Conservation (phyloP, 2,797 vertebrate species). For the Macroramphosus scolopax region DNA sequence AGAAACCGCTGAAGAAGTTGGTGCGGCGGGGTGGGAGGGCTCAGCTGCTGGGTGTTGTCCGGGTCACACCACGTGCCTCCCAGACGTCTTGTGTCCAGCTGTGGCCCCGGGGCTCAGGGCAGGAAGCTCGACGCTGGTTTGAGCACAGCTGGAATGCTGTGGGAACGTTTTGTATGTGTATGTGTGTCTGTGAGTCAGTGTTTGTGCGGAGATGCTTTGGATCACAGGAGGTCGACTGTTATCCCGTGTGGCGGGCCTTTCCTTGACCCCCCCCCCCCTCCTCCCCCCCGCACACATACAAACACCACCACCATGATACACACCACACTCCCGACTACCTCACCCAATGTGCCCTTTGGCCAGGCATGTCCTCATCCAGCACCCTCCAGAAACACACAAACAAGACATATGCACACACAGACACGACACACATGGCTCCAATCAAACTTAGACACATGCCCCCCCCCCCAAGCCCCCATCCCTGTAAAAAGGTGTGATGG, state of each 20-base stretch:
- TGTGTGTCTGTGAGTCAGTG: slow-evolving; percentile 19
- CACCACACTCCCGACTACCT: slow-evolving; percentile 53
- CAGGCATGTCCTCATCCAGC: slow-evolving; percentile 61
- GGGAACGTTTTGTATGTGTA: slow-evolving; percentile 52
- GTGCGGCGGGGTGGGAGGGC: slow-evolving; percentile 41
- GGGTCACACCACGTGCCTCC: slow-evolving; percentile 74
- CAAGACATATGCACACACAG: slow-evolving; percentile 38
- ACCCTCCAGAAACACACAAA: slow-evolving; percentile 34
- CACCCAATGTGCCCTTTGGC: slow-evolving; percentile 67
- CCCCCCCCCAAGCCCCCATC: too few species aligned
- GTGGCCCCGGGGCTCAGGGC: slow-evolving; percentile 70
- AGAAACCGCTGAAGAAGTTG: slow-evolving; percentile 57
- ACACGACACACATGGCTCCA: slow-evolving; percentile 75
- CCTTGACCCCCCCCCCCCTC: slow-evolving; percentile 30
- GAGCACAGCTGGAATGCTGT: slow-evolving; percentile 68
- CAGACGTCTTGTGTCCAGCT: slow-evolving; percentile 76
- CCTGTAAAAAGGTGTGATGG: slow-evolving; percentile 83
- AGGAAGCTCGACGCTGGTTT: slow-evolving; percentile 70
- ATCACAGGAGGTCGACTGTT: slow-evolving; percentile 61
- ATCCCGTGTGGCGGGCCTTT: slow-evolving; percentile 58
- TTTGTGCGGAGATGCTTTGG: slow-evolving; percentile 37
- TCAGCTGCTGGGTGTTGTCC: slow-evolving; percentile 71
- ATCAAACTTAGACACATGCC: slow-evolving; percentile 66
- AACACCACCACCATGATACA: neutral
- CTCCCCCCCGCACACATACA: slow-evolving; percentile 2